Evolutionary conservation across 2,888 invertebrate species (phyloP).

Genomic region (Petrophora chlorosata): DNA sequence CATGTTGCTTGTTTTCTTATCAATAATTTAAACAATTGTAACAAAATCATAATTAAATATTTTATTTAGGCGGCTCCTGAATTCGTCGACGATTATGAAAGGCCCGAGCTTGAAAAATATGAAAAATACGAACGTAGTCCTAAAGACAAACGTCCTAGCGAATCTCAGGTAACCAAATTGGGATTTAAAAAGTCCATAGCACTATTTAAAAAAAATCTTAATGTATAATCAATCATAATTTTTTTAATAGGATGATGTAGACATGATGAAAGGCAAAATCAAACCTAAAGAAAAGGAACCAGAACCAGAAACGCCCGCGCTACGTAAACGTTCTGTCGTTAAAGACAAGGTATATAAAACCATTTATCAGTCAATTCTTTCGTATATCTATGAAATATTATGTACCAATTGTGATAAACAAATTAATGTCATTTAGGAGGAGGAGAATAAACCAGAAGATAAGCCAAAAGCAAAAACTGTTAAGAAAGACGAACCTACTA

Average conservation of each 20-base stretch:
- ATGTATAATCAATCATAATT: background rate
- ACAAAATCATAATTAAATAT: background rate
- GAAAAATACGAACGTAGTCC: conserved; percentile 80
- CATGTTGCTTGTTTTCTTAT: background rate
- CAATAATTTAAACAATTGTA: background rate
- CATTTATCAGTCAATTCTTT: background rate
- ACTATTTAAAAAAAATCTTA: background rate
- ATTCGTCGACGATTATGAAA: conserved; percentile 88
- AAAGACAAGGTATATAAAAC: conserved; percentile 70
- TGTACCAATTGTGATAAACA: conserved; percentile 1
- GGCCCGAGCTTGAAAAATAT: conserved; percentile 87
- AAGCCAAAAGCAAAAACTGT: conserved; percentile 70
- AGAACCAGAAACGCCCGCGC: conserved; percentile 70
- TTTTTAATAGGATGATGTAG: conserved; percentile 66
- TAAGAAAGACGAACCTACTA: conserved; percentile 70
- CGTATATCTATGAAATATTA: background rate
- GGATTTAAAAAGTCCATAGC: background rate
- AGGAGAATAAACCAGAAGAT: conserved; percentile 74
- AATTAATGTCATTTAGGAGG: conserved; percentile 57
- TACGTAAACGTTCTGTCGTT: conserved; percentile 70
- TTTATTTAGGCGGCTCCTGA: conserved; percentile 66
- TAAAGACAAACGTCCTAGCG: conserved; percentile 72
- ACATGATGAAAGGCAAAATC: conserved; percentile 77
- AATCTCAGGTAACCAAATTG: conserved; percentile 58
- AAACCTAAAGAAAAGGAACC: conserved; percentile 74